phyloP scores from a whole-genome alignment of 2,797 vertebrate species.

The Echiichthys vipera region DNA sequence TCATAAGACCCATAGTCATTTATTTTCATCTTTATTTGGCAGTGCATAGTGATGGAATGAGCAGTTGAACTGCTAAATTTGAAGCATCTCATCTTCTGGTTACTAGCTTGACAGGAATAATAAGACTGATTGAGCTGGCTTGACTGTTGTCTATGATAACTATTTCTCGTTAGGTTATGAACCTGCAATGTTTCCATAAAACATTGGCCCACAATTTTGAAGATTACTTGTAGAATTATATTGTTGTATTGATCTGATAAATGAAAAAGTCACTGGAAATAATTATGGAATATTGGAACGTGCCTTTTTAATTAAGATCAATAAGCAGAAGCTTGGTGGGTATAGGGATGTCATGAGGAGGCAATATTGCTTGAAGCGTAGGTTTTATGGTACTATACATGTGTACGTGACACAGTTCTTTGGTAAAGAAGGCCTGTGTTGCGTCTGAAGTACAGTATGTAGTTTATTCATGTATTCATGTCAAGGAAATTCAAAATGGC shows the following conservation, averaged over 20 bases:
- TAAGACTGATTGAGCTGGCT: constrained; percentile 60
- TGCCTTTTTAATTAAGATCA: constrained; percentile 73
- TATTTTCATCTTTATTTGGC: constrained; percentile 71
- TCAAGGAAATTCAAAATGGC: constrained; percentile 48
- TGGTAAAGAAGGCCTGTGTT: constrained; percentile 46
- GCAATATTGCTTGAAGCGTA: constrained; percentile 52
- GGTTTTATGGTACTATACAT: constrained; percentile 63
- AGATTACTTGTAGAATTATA: constrained; percentile 38
- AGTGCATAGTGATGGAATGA: constrained; percentile 63
- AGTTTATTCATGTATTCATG: constrained; percentile 57
- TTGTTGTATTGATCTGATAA: constrained; percentile 39
- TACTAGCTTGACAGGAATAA: constrained; percentile 60
- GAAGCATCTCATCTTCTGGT: constrained; percentile 69
- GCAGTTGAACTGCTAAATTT: constrained; percentile 78
- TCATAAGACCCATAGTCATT: constrained; percentile 67
- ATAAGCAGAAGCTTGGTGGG: constrained; percentile 36
- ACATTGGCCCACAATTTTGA: constrained; percentile 44
- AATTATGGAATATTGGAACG: constrained; percentile 57
- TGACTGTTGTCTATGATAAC: constrained; percentile 67
- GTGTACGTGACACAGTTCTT: constrained; percentile 50
- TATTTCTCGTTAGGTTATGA: constrained; percentile 49
- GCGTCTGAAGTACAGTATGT: constrained; percentile 56
- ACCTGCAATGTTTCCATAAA: constrained; percentile 53
- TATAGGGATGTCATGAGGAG: constrained; percentile 38
- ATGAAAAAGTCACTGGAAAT: too few species aligned